These are phyloP conservation scores for Aplodontia rufa DNA, from an alignment of 2,113 vertebrate species.

Conservation along the genomic window DNA sequence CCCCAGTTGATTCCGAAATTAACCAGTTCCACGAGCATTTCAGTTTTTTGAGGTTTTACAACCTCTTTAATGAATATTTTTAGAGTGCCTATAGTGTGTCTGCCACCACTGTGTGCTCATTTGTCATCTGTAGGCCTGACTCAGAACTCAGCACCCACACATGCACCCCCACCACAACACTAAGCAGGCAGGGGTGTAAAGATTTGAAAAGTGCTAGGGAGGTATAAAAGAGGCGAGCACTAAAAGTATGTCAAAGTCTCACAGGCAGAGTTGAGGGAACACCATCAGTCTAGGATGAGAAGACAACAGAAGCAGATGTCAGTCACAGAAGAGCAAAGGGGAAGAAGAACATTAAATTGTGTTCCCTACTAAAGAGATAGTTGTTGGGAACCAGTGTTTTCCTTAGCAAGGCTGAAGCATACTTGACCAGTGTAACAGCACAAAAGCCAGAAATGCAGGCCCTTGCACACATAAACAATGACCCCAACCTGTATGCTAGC, in stretches of 20 bases:
- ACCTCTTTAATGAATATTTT: not conserved
- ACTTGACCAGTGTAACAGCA: no score
- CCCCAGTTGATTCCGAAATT: not conserved
- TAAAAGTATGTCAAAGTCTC: not conserved
- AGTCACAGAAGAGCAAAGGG: not conserved
- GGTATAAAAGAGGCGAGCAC: fast-evolving
- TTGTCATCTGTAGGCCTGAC: fast-evolving
- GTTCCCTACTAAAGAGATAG: not conserved
- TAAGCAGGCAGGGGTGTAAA: not conserved
- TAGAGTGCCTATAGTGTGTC: not conserved
- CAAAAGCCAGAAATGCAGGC: no score
- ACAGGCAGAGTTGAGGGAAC: not conserved
- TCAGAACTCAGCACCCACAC: not conserved
- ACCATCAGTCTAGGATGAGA: not conserved
- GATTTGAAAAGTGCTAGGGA: no score
- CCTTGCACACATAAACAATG: no score
- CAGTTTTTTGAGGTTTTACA: not conserved
- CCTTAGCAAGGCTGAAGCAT: no score
- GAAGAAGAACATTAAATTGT: not conserved
- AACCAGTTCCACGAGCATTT: not conserved
- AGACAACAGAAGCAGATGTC: not conserved
- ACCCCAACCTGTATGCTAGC: no score
- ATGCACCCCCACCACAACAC: not conserved
- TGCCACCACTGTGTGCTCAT: not conserved
- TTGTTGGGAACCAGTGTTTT: no score